Evolutionary conservation across 2,113 vertebrate species (phyloP).

Genomic region (Bostrychus sinensis): DNA sequence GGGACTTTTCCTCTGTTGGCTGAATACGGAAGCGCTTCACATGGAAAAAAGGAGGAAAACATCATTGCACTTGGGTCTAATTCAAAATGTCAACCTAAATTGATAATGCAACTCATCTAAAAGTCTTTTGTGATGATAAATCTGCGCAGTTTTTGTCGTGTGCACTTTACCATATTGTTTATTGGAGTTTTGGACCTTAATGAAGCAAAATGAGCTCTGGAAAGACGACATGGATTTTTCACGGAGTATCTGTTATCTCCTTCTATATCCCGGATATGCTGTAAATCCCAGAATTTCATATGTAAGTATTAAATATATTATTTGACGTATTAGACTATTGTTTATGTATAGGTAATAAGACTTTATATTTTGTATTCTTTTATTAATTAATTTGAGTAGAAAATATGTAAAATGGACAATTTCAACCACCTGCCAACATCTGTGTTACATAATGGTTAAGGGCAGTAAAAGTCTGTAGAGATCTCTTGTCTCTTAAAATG

Average conservation of each 20-base stretch:
- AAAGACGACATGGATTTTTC: conserved; percentile 68
- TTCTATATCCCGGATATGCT: conserved; percentile 66
- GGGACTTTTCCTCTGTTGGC: conserved; percentile 37
- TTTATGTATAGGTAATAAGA: too few relatives aligned
- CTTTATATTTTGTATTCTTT: too few relatives aligned
- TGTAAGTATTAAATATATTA: conserved; percentile 72
- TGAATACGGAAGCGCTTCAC: conserved; percentile 18
- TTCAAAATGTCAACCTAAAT: conserved; percentile 44
- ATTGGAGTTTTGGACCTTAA: conserved; percentile 1
- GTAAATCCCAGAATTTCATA: conserved; percentile 73
- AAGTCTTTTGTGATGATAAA: conserved; percentile 24
- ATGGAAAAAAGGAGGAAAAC: conserved; percentile 26
- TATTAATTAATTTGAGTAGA: too few relatives aligned
- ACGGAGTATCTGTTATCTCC: conserved; percentile 45
- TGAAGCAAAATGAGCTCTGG: conserved; percentile 39
- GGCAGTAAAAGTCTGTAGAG: not conserved
- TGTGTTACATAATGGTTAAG: not conserved
- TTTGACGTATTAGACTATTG: too few relatives aligned
- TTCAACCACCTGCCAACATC: not conserved
- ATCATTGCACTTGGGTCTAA: conserved; percentile 23
- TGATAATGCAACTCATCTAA: conserved; percentile 26
- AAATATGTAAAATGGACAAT: too few relatives aligned
- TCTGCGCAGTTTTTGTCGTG: conserved; percentile 33
- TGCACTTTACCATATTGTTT: conserved; percentile 46
- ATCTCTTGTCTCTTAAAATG: not conserved